A percentile compares a stretch with the other conserved stretches of the same genome.
Evolutionary conservation across 2,113 vertebrate genomes (phyloP).

Genomic region (Diphyllodes magnificus): DNA sequence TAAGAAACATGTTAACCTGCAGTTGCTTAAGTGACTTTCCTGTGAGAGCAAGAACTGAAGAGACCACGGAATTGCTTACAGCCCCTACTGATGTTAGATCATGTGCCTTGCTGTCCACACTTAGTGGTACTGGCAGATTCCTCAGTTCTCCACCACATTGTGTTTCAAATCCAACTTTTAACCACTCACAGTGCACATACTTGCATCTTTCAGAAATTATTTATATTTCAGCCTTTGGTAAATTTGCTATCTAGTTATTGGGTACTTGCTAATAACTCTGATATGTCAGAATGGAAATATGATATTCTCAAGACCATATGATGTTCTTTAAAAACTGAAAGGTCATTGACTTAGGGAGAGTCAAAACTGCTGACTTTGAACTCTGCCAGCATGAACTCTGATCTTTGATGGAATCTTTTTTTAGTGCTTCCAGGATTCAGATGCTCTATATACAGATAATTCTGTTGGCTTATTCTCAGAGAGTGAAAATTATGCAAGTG

Average conservation of each 20-base stretch:
- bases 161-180: neutral
- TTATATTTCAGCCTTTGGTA: neutral
- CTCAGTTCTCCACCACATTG: neutral
- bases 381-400: neutral
- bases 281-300: neutral
- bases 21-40: neutral
- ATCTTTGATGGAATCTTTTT: neutral
- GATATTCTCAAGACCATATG: neutral
- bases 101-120: neutral
- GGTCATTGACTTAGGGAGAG: neutral
- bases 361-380: neutral
- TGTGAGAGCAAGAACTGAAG: neutral
- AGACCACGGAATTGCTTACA: neutral
- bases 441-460: neutral
- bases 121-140: neutral
- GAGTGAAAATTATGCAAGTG: neutral
- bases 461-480: neutral
- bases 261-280: neutral
- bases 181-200: neutral
- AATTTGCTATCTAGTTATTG: neutral
- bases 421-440: neutral
- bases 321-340: neutral
- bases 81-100: neutral
- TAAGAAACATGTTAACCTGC: neutral
- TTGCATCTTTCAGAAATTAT: neutral